Base-by-base conservation (phyloP, 2,113 vertebrate species). In the Pelodiscus sinensis region DNA sequence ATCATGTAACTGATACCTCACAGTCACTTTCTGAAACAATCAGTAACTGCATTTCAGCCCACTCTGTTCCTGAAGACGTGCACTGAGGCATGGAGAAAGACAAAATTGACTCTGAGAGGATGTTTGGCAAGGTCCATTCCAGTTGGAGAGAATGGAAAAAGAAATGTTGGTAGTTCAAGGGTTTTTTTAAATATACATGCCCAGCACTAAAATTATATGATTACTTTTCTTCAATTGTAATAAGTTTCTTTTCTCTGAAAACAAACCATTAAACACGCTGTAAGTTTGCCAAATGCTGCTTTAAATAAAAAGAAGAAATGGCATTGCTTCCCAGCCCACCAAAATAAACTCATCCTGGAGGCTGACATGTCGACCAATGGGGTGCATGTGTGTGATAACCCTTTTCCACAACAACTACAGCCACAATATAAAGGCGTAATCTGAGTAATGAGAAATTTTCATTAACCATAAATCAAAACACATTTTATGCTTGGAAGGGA, bases 381-480 rank as follows among this genome's bases (percentile, higher is more conserved):
- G 88, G 84, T 79, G 84, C 84, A 22, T 84, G 73, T 91, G 85
- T 84, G 27, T 94, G 93, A 95, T 92, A 92, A 95, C 85, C 93
- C 92, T 79, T 90, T 92, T 87, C 84, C 92, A 93, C 57, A 94
- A 38, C 29, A 96, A 95, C 94, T 79, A 80, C 80, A 92, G 15
- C 62, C 83, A 91, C 54, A 84, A 81, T 79, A 87, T 87, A 93
- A 91, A 94, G 82, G 84, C 94, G 75, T 81, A 95, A 97, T 94
- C 95, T 90, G 81, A 81, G 94, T 68, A 87, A 96, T 84, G 95
- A 96, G 83, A 95, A 68, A 44, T 51, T 85, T 96, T 89, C 84
- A 90, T 95, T 94, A 96, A 81, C 51, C 82, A 78, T 91, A 96
- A 96, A 93, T 91, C 73, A 85, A 89, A 95, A 93, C 89, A 96